Conservation (phyloP, 2,888 invertebrate genomes). For the Omphaloscelis lunosa region DNA sequence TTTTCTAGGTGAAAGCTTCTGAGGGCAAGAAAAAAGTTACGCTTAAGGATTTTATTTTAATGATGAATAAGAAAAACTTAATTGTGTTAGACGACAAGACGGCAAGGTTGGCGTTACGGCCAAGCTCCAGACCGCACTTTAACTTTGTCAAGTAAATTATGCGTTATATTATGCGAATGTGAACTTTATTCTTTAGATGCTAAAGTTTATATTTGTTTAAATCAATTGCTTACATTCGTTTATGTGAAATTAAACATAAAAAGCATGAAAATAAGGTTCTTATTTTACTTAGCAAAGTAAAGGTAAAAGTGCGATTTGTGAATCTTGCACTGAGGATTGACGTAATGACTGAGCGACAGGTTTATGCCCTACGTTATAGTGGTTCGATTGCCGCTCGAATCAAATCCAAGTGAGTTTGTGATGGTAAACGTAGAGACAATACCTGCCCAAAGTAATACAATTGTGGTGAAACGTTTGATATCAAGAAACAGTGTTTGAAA, state of each 20-base stretch:
- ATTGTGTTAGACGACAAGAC: background rate
- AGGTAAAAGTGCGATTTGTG: background rate
- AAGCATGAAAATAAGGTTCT: background rate
- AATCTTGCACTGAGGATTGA: background rate
- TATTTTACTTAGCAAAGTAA: background rate
- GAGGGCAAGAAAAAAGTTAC: background rate
- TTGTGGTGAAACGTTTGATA: background rate
- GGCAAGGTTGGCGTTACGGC: background rate
- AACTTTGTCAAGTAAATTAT: background rate
- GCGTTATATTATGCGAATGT: background rate
- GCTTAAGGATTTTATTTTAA: conserved; percentile 21
- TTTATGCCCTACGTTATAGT: background rate
- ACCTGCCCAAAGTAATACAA: background rate
- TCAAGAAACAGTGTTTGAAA: background rate
- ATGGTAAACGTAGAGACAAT: background rate
- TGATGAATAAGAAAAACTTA: background rate
- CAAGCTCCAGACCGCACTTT: background rate
- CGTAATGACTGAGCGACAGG: background rate
- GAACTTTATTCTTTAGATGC: background rate
- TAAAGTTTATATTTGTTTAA: background rate
- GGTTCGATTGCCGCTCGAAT: background rate
- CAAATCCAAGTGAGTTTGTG: background rate
- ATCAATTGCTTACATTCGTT: background rate
- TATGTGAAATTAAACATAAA: background rate
- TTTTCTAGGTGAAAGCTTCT: background rate